Conservation (phyloP, 1,140 invertebrate genomes). For the Drosophila ercepeae region DNA sequence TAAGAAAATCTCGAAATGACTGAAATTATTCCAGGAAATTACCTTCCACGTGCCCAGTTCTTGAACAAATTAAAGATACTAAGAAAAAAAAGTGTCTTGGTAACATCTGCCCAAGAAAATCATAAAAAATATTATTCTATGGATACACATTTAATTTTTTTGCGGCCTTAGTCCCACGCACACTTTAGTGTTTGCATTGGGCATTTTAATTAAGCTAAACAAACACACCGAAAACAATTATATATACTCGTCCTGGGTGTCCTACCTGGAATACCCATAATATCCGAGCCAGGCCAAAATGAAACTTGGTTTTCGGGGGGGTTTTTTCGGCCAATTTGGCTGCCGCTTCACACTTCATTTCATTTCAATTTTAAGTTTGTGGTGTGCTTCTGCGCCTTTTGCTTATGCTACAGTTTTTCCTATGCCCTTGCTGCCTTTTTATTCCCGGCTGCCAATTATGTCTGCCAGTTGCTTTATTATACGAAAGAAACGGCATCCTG, state of each 20-base stretch:
- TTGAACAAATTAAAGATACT: constrained; percentile 1
- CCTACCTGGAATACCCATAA: background rate
- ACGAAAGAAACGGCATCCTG: background rate
- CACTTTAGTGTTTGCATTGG: constrained; percentile 46
- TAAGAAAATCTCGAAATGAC: too few relatives aligned
- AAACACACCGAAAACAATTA: constrained; percentile 55
- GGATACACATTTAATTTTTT: constrained; percentile 20
- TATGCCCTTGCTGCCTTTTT: constrained; percentile 7
- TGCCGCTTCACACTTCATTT: constrained; percentile 69
- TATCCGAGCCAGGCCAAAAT: background rate
- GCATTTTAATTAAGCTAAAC: constrained; percentile 75
- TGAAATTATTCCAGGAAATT: background rate
- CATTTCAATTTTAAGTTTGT: constrained; percentile 70
- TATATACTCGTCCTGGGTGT: constrained; percentile 10
- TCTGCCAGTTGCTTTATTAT: constrained; percentile 76
- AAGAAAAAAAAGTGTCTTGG: background rate
- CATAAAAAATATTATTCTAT: constrained; percentile 16
- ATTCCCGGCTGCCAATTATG: constrained; percentile 66
- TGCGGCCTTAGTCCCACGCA: constrained; percentile 16
- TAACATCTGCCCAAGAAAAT: background rate
- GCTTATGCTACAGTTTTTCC: constrained; percentile 46
- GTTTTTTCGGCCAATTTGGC: constrained; percentile 12
- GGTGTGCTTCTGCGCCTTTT: constrained; percentile 28
- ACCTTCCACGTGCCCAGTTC: constrained; percentile 18
- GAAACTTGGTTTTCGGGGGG: constrained; percentile 5